These are phyloP conservation scores for Copidosoma aretas DNA, from an alignment of 2,888 invertebrate genomes.

Conservation along the genomic window DNA sequence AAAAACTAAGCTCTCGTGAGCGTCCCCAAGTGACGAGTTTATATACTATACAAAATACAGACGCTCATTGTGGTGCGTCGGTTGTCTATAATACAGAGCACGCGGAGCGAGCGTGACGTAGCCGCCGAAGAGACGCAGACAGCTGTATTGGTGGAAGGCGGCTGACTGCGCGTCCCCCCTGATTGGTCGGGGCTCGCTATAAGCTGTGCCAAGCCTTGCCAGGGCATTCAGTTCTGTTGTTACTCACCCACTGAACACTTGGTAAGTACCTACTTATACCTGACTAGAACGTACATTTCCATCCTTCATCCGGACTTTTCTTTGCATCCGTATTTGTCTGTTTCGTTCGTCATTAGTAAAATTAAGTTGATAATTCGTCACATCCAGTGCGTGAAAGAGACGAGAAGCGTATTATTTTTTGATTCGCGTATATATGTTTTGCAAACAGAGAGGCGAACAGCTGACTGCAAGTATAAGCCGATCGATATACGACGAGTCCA, in stretches of 20 bases:
- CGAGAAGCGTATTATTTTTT: neutral
- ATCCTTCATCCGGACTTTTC: neutral
- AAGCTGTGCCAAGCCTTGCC: slow-evolving; percentile 50
- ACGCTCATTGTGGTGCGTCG: neutral
- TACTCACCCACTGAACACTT: slow-evolving; percentile 56
- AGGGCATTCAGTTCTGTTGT: slow-evolving; percentile 57
- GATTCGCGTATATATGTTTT: neutral
- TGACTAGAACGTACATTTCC: neutral
- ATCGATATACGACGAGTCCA: slow-evolving; percentile 15
- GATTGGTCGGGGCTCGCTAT: slow-evolving; percentile 52
- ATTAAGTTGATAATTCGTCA: neutral
- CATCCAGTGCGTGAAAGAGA: neutral
- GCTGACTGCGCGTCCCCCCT: slow-evolving; percentile 41
- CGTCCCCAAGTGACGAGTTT: neutral
- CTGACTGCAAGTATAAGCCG: slow-evolving; percentile 23
- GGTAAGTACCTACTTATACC: slow-evolving; percentile 49
- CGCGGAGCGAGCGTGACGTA: neutral
- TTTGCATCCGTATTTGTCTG: neutral
- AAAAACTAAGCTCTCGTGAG: slow-evolving; percentile 4
- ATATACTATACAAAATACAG: neutral
- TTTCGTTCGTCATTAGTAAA: neutral
- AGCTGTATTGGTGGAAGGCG: slow-evolving; percentile 44
- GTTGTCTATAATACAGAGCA: neutral
- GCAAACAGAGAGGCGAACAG: slow-evolving; percentile 22
- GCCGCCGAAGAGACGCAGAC: slow-evolving; percentile 30